Evolutionary conservation across 2,113 vertebrate species (phyloP).

Genomic region (Eclectus roratus): DNA sequence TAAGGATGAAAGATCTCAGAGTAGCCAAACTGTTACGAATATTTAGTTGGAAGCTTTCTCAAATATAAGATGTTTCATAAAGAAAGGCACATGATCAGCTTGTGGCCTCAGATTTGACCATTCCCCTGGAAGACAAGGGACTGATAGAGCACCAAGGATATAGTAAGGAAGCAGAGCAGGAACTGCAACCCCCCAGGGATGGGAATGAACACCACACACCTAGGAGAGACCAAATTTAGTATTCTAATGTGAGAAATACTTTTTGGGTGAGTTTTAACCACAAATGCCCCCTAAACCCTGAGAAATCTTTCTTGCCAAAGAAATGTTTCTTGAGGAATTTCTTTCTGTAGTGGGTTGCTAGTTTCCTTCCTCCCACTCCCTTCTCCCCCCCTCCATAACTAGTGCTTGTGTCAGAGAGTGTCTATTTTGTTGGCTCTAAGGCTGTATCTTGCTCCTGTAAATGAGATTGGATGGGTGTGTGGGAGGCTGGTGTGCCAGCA

Average conservation of each 20-base stretch:
- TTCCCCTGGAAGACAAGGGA: background rate
- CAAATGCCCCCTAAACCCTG: background rate
- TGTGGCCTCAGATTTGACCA: background rate
- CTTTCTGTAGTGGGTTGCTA: background rate
- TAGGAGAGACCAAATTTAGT: background rate
- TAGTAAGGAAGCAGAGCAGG: background rate
- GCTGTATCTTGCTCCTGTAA: background rate
- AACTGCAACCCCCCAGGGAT: background rate
- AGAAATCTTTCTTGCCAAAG: background rate
- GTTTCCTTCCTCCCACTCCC: background rate
- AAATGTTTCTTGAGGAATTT: background rate
- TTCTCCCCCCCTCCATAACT: background rate
- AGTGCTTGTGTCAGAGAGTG: background rate
- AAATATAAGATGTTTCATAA: background rate
- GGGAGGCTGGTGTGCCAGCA: background rate
- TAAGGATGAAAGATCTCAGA: background rate
- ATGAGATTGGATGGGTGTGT: background rate
- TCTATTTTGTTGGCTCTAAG: background rate
- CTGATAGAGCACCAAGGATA: background rate
- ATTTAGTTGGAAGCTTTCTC: background rate
- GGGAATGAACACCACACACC: fast-evolving
- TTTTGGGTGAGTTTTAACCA: background rate
- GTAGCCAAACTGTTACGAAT: background rate
- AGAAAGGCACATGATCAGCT: background rate
- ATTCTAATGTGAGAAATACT: background rate